Percentiles rank a stretch among this genome's conserved stretches.
Conservation (phyloP, 2,797 vertebrate genomes). For the Vultur gryphus region DNA sequence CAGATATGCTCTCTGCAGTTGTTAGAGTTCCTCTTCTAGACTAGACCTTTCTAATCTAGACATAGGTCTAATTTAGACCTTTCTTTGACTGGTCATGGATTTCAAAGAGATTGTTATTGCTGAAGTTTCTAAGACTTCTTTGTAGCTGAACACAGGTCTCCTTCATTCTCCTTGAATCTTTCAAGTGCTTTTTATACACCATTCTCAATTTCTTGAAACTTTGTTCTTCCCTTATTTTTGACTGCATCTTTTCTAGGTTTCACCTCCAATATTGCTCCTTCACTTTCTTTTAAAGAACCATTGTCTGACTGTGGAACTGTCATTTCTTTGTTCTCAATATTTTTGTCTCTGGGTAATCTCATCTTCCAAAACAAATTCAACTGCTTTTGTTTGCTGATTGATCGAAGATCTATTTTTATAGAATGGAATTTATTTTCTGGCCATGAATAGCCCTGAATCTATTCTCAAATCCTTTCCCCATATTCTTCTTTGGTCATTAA, state of each 20-base stretch:
- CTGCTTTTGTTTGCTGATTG: neutral
- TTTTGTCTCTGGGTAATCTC: neutral
- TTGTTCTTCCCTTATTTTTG: neutral
- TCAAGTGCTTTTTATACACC: neutral
- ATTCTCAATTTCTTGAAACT: neutral
- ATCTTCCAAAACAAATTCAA: neutral
- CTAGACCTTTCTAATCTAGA: neutral
- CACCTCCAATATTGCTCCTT: neutral
- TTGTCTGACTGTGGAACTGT: neutral
- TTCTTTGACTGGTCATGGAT: neutral
- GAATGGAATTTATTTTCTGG: neutral
- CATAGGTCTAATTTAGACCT: neutral
- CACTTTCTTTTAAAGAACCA: neutral
- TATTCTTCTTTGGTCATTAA: neutral
- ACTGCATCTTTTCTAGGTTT: neutral
- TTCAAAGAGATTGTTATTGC: neutral
- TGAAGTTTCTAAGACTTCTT: neutral
- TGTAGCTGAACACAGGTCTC: neutral
- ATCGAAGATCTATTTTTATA: fast-evolving
- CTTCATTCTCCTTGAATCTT: neutral
- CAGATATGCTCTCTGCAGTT: neutral
- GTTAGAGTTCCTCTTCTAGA: neutral
- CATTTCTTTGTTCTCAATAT: neutral
- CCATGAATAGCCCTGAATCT: neutral
- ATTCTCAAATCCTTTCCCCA: neutral